Percentiles rank a stretch among this genome's conserved stretches.
Conservation (phyloP, 1,140 invertebrate genomes). For the Saccostrea echinata region DNA sequence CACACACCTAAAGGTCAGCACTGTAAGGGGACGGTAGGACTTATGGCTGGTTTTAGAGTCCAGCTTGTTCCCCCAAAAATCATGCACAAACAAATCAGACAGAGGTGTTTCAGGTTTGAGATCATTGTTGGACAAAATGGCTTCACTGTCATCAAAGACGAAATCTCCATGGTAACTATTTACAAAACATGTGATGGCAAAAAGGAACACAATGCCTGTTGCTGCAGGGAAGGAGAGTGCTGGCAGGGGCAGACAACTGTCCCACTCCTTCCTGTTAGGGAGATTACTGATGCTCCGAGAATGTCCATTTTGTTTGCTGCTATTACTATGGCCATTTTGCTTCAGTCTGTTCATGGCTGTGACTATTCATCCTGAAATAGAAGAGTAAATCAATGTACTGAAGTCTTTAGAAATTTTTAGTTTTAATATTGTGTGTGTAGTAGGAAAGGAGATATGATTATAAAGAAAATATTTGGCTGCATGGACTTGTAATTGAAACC, state of each 20-base stretch:
- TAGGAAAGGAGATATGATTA: no score
- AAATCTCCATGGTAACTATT: constrained; percentile 89
- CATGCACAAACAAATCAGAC: constrained; percentile 94
- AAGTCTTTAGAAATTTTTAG: background rate
- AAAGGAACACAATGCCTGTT: constrained; percentile 73
- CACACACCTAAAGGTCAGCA: constrained; percentile 92
- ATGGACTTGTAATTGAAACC: no score
- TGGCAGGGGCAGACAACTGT: constrained; percentile 70
- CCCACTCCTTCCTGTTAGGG: constrained; percentile 58
- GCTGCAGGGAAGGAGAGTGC: constrained; percentile 63
- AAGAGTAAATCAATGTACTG: background rate
- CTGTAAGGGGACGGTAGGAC: constrained; percentile 95
- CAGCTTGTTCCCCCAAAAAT: constrained; percentile 97
- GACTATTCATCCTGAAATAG: constrained; percentile 13
- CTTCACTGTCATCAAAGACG: constrained; percentile 98
- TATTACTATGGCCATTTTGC: constrained; percentile 44
- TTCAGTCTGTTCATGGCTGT: constrained; percentile 32
- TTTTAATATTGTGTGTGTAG: no score
- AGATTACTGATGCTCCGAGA: background rate
- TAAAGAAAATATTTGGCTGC: no score
- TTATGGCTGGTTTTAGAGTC: constrained; percentile 90
- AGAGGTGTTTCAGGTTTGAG: constrained; percentile 92
- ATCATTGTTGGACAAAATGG: constrained; percentile 96
- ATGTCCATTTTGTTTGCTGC: constrained; percentile 2
- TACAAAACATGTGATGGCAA: constrained; percentile 79